These are phyloP conservation scores for Cricetomys ansorgei DNA, from an alignment of 2,113 vertebrate species.

Conservation along the genomic window DNA sequence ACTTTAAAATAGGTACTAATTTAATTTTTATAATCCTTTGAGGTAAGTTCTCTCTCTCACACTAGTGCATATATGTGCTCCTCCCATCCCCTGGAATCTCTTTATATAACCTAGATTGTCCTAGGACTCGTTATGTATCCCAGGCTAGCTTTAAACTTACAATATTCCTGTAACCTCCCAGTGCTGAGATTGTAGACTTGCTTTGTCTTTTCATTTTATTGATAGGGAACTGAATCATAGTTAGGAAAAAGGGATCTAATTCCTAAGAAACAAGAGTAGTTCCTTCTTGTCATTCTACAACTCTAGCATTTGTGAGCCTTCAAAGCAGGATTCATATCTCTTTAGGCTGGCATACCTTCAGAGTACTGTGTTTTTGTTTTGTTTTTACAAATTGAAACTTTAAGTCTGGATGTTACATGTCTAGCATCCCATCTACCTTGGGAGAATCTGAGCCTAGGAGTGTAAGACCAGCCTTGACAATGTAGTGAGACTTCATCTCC, in stretches of 20 bases:
- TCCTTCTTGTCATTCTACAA: constrained; percentile 20
- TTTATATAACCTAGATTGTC: not conserved
- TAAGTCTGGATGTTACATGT: not conserved
- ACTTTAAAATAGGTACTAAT: constrained; percentile 46
- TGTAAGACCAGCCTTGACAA: not conserved
- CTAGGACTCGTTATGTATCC: not conserved
- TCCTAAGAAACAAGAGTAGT: constrained; percentile 22
- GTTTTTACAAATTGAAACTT: not conserved
- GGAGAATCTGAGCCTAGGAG: not conserved
- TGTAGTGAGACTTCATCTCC: not conserved
- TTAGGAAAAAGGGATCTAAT: constrained; percentile 12
- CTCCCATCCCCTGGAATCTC: not conserved
- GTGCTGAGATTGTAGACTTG: no score
- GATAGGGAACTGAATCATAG: constrained; percentile 32
- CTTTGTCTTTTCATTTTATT: not conserved
- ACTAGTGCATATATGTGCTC: not conserved
- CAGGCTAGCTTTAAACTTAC: not conserved
- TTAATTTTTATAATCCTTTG: constrained; percentile 31
- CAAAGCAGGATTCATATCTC: not conserved
- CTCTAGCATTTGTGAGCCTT: constrained; percentile 3
- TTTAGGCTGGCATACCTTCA: not conserved
- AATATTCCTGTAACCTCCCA: not conserved
- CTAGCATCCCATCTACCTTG: not conserved
- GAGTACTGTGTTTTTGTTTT: not conserved
- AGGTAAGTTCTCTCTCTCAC: constrained; percentile 21